phyloP scores from a whole-genome alignment of 2,888 invertebrate genomes.

The Criorhina ranunculi region DNA sequence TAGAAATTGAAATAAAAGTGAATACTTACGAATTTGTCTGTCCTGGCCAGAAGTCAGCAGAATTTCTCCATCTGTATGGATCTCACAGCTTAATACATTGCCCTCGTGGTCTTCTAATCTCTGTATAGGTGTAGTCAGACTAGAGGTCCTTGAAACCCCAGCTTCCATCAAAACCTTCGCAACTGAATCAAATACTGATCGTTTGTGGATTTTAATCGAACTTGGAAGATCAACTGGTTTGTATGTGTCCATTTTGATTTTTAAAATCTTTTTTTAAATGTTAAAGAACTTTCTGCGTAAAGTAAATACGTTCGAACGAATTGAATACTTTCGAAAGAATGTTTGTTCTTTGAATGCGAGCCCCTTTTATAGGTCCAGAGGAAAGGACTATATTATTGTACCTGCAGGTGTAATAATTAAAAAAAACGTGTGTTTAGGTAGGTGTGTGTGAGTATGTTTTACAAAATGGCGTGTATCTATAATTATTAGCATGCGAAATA shows the following conservation, averaged over 20 bases:
- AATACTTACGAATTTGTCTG: constrained; percentile 94
- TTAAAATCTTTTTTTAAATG: background rate
- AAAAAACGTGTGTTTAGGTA: too few species aligned
- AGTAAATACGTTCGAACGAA: background rate
- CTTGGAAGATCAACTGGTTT: background rate
- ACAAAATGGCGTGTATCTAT: too few species aligned
- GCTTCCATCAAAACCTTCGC: background rate
- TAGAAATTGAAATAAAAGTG: background rate
- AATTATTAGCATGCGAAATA: too few species aligned
- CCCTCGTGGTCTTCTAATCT: constrained; percentile 89
- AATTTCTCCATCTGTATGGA: constrained; percentile 97
- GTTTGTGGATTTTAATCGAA: background rate
- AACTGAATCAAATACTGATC: background rate
- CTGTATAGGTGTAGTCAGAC: background rate
- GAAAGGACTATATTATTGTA: too few species aligned
- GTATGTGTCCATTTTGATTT: background rate
- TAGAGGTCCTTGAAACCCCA: background rate
- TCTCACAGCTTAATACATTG: constrained; percentile 96
- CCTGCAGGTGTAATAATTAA: too few species aligned
- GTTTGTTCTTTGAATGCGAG: too few species aligned
- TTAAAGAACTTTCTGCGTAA: background rate
- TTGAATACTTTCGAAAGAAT: background rate
- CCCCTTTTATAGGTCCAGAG: too few species aligned
- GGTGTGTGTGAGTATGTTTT: too few species aligned
- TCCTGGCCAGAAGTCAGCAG: constrained; percentile 98